Base-by-base conservation (phyloP, 2,113 vertebrate species). In the cattle (Bos taurus) region DNA sequence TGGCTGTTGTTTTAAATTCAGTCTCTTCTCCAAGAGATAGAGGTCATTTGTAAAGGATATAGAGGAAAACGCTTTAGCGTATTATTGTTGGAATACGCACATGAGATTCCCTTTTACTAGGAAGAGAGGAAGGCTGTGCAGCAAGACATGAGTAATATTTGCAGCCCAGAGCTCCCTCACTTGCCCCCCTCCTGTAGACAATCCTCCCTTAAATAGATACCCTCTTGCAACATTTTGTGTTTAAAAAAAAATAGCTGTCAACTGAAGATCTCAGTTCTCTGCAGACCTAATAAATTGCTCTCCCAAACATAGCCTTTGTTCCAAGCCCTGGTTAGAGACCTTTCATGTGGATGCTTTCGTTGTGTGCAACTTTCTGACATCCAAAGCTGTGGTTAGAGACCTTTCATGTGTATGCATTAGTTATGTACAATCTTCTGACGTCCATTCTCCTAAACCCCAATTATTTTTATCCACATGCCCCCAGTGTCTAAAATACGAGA, bases 1-100 rank as follows among this genome's bases (percentile, higher is more conserved):
- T 62, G 64, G 93, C 48, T 89, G 5, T 77, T 91, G 50, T 93
- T 95, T 97, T 92, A 80, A 95, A 59, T 77, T 86, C 46, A 80
- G 50, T 83, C 59, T 95, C 28, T 95, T 96, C 43, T 93, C 46
- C 23, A 81, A 95, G 90, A 88, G 43, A 54, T 13, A 78, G 74
- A 74, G 80, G 36, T 59, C 13, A 28, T 43, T 91, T 95, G 89
- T 46, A 60, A 77, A 94, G 30, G 64, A 85, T 56, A 17, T 0
- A 67, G 88, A 33, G 59, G 36, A 46, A 86, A 88, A 59, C 4
- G 3, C 36, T 88, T 19, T 52, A 40, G 87, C 28, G 1, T 91
- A 50, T 88, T 84, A 28, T 59, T 92, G 30, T 57, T 64, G 57
- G 83, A 93, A 25, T 64, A 48, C 7, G 46, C 30, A n/a, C 2